phyloP scores from a whole-genome alignment of 2,113 vertebrate genomes.

The Tupaia tana region DNA sequence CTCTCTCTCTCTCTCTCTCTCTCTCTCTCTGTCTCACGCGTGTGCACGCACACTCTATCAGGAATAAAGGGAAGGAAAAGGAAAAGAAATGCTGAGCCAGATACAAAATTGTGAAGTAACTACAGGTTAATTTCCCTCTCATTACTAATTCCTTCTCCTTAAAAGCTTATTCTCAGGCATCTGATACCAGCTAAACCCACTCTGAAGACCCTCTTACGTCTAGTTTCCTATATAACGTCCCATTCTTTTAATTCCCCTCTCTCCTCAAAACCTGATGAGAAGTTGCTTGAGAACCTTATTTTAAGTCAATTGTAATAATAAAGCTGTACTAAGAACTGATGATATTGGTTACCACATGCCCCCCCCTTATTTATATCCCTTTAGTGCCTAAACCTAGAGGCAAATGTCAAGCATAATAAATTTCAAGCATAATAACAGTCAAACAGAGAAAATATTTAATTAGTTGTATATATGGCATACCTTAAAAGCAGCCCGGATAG shows the following conservation, averaged over 20 bases:
- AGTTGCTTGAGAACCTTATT: background rate
- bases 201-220: background rate
- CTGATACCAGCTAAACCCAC: background rate
- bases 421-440: background rate
- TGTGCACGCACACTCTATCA: too few relatives aligned
- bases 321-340: background rate
- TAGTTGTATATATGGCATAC: background rate
- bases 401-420: background rate
- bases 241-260: background rate
- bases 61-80: background rate
- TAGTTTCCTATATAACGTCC: background rate
- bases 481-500: background rate
- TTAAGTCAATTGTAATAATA: conserved; percentile 9
- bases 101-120: background rate
- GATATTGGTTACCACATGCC: background rate
- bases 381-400: background rate
- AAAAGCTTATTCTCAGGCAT: background rate
- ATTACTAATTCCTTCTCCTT: background rate
- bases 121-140: background rate
- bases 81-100: background rate
- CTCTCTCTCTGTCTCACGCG: too few relatives aligned
- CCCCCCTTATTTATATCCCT: background rate
- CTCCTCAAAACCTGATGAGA: background rate
- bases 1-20: too few relatives aligned
- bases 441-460: conserved; percentile 9